These are phyloP conservation scores for Porphyrio hochstetteri DNA, from an alignment of 2,113 vertebrate species.

Conservation along the genomic window DNA sequence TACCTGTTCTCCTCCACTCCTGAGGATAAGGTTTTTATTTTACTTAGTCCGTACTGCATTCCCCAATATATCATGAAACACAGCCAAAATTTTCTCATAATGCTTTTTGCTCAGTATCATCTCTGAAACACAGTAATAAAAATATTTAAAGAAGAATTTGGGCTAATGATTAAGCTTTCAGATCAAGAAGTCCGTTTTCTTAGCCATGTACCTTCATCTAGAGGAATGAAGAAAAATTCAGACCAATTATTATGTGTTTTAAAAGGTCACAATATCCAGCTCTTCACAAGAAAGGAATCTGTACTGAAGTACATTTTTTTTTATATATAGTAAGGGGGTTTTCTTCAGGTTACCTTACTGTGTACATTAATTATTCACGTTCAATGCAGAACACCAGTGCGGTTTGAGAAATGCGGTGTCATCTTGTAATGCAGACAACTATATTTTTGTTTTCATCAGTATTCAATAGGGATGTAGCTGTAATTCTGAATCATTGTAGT, in stretches of 20 bases:
- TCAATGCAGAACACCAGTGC: neutral
- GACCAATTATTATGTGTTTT: neutral
- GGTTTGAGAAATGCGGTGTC: neutral
- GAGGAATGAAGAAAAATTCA: neutral
- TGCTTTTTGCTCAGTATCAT: neutral
- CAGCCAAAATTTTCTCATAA: neutral
- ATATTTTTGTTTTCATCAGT: neutral
- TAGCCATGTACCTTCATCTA: neutral
- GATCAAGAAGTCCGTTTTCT: neutral
- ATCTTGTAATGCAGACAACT: neutral
- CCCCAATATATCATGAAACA: neutral
- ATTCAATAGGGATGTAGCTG: neutral
- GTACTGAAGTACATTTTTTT: neutral
- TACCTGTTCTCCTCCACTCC: neutral
- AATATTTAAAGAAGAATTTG: neutral
- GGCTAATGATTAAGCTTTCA: neutral
- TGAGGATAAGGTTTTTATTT: neutral
- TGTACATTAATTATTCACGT: neutral
- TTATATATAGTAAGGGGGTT: neutral
- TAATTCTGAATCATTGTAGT: neutral
- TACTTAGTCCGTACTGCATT: neutral
- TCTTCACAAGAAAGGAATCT: neutral
- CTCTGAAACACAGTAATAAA: neutral
- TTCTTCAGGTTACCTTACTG: neutral
- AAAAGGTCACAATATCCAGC: neutral